Evolutionary conservation across 2,888 invertebrate species (phyloP), one percentile per base, ranked within the genome.

Genomic region (Steinernema carpocapsae): DNA sequence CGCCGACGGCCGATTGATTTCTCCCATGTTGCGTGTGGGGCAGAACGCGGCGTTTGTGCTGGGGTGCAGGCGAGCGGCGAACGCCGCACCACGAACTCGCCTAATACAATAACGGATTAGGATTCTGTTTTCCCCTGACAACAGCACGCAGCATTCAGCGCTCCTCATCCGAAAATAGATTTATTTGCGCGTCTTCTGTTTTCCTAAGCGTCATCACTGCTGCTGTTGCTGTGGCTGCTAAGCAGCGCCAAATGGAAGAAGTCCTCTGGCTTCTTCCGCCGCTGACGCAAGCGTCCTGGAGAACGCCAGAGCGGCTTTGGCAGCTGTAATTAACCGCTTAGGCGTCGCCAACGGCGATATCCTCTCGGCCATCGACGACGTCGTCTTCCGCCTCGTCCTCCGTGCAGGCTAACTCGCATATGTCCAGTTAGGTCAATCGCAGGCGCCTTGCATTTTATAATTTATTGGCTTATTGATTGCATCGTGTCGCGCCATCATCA

Each of bases 391-490:
- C 48, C 48, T 17, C 17, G 48, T 48, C 48, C 17, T n/a, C 6
- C 48, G 48, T 14, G 48, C 19, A 17, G 48, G 48, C 17, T n/a
- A n/a, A n/a, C n/a, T 48, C 17, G 48, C 48, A 17, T 2, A 19
- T 4, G 17, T 19, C 48, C 48, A 14, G 48, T 48, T 19, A 17
- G 48, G n/a, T 48, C 48, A 14, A 3, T 3, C 17, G 48, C 48
- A 48, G n/a, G 48, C 48, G 48, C 48, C n/a, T 48, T 22, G 64
- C 64, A 32, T n/a, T n/a, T n/a, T 32, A 64, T 64, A 64, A 64
- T 64, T 64, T 64, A 64, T 64, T 29, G 64, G 64, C 64, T 64
- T 64, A 64, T 64, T 64, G 64, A 64, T 64, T 64, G 64, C 64
- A 64, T 37, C 37, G 37, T 37, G 37, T 37, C 37, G 37, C 37